Conservation (phyloP, 2,797 vertebrate genomes). For the Pseudochaenichthys georgianus region DNA sequence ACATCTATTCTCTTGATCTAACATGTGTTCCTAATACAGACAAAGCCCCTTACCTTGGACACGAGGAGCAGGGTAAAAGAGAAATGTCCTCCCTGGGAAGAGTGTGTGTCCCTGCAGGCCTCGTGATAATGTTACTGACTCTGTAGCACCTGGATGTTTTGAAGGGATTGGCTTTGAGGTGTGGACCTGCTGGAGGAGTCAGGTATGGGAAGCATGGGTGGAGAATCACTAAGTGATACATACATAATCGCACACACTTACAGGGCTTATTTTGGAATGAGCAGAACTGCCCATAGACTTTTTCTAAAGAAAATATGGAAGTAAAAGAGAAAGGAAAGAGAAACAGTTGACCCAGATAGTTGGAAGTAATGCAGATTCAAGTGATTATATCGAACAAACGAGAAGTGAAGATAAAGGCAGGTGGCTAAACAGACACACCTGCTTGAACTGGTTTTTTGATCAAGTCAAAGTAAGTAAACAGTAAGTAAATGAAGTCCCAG, state of each 20-base stretch:
- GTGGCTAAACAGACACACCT: not conserved
- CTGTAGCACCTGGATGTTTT: slow-evolving; percentile 35
- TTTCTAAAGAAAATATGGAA: not conserved
- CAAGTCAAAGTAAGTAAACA: too few species aligned
- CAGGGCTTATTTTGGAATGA: not conserved
- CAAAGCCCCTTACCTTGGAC: slow-evolving; percentile 59
- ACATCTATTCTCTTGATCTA: not conserved
- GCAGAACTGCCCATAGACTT: not conserved
- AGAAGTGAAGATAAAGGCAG: not conserved
- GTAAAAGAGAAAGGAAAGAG: slow-evolving; percentile 5
- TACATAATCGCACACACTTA: not conserved
- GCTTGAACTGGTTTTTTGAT: not conserved
- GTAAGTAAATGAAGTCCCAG: too few species aligned
- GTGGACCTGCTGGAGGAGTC: slow-evolving; percentile 24
- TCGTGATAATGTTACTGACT: slow-evolving; percentile 1
- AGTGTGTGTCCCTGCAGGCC: not conserved
- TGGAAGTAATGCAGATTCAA: not conserved
- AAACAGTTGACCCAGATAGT: not conserved
- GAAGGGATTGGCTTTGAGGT: slow-evolving; percentile 20
- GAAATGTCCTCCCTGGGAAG: slow-evolving; percentile 6
- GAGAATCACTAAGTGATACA: slow-evolving; percentile 23
- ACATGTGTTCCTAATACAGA: not conserved
- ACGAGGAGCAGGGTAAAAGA: not conserved
- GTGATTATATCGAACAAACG: not conserved
- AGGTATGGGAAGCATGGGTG: slow-evolving; percentile 42